Base-by-base conservation (phyloP, 2,113 vertebrate species). In the Tragulus kanchil region DNA sequence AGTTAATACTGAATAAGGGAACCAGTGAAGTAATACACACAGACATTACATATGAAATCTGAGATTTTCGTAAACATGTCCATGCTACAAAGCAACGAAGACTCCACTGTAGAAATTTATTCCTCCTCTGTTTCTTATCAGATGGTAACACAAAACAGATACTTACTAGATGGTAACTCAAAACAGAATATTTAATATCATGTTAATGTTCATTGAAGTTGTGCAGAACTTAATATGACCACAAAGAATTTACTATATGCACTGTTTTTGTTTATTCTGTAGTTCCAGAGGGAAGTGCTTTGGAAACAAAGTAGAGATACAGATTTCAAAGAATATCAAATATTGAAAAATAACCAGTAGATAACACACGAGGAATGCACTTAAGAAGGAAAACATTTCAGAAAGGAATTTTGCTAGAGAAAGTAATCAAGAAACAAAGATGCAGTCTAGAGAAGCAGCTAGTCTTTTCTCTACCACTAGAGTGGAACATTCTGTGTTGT, bases 311-410 rank as follows among this genome's bases (percentile, higher is more conserved):
- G 65, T 25, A 95, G 83, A 90, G 50, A 89, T 93, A 89, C 59
- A 48, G 26, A 82, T 86, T 97, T 92, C 73, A 95, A 93, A 97
- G 86, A 94, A 83, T 85, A 88, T 88, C 95, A 95, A 85, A 94
- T 96, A 89, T 62, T 91, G 85, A 96, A 89, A 97, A 96, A 93
- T 92, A 93, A 90, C 87, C 67, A 93, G 79, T 64, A 95, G 90
- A 88, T 77, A 89, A 65, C 64, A 36, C 84, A 84, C 85, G 67
- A 56, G 94, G 58, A 78, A 85, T 45, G 6, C 48, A 77, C 45
- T 92, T 85, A 93, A 77, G 85, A 96, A 88, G 64, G 62, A 89
- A 84, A 93, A 88, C 48, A 88, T 91, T 97, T 92, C 50, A 45
- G 62, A 88, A 61, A 64, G 23, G 19, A 62, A 61, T 26, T 94